A percentile compares a stretch with the other conserved stretches of the same genome.
Evolutionary conservation across 1,140 invertebrate species (phyloP).

Genomic region (Phenacoccus solenopsis): DNA sequence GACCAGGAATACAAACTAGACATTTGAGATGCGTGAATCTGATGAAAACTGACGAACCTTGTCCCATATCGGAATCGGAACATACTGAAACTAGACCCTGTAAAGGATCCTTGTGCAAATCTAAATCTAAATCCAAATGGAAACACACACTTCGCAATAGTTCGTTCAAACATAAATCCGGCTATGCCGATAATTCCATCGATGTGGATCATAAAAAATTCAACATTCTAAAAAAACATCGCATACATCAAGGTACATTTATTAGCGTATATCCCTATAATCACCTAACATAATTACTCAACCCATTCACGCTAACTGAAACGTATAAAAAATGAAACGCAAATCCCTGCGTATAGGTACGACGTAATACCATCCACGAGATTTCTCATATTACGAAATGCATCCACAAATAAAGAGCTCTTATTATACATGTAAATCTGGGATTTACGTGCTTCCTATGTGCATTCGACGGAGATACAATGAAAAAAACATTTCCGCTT

Average conservation of each 20-base stretch:
- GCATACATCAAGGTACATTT: neutral
- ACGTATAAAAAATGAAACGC: neutral
- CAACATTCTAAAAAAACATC: constrained; percentile 8
- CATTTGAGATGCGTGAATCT: constrained; percentile 25
- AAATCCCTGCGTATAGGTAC: too few relatives aligned
- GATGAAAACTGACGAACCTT: constrained; percentile 24
- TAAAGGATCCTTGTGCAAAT: constrained; percentile 21
- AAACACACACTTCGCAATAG: neutral
- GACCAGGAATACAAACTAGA: constrained; percentile 25
- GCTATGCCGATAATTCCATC: neutral
- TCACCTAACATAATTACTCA: too few relatives aligned
- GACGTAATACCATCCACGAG: neutral
- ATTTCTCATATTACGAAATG: neutral
- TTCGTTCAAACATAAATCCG: constrained; percentile 7
- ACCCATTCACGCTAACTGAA: too few relatives aligned
- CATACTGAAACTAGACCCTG: constrained; percentile 26
- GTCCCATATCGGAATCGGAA: constrained; percentile 25
- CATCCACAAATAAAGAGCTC: neutral
- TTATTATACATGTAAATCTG: too few relatives aligned
- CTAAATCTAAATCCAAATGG: neutral
- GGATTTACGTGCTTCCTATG: too few relatives aligned
- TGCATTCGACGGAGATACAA: too few relatives aligned
- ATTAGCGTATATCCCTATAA: too few relatives aligned
- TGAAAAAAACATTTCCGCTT: too few relatives aligned
- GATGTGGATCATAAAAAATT: neutral